Evolutionary conservation across 2,888 invertebrate genomes (phyloP).

Genomic region (Andricus curvator): DNA sequence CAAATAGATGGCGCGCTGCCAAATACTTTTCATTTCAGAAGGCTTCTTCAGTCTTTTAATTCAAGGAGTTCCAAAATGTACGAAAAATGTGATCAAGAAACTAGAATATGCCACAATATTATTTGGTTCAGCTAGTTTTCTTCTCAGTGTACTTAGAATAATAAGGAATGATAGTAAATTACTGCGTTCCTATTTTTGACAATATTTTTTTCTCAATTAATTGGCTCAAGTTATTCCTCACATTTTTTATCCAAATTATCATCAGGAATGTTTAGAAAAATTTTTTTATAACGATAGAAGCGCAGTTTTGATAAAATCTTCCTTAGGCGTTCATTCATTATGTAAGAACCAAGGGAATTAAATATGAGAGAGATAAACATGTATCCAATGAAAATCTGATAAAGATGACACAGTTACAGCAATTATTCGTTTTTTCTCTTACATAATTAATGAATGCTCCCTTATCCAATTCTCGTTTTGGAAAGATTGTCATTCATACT

Average conservation of each 20-base stretch:
- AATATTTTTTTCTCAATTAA: neutral
- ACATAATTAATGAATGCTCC: too few relatives aligned
- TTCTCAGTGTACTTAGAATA: constrained; percentile 33
- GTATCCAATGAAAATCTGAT: too few relatives aligned
- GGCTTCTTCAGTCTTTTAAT: neutral
- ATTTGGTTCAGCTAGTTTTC: neutral
- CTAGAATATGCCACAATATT: neutral
- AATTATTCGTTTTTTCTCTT: too few relatives aligned
- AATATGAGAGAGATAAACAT: too few relatives aligned
- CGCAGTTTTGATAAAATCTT: constrained; percentile 38
- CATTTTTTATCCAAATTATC: neutral
- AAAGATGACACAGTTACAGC: too few relatives aligned
- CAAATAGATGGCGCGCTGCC: constrained; percentile 5
- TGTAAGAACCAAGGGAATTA: too few relatives aligned
- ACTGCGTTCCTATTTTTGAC: constrained; percentile 13
- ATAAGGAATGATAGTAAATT: constrained; percentile 2
- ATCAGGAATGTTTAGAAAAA: neutral
- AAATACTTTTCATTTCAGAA: neutral
- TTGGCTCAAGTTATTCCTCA: neutral
- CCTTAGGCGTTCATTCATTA: neutral
- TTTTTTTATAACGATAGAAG: constrained; percentile 1
- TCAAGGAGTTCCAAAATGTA: neutral
- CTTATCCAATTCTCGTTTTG: neutral
- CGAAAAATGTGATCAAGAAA: neutral
- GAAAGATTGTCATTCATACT: constrained; percentile 4